Evolutionary conservation across 2,113 vertebrate genomes (phyloP).

Genomic region (Crotalus horridus): DNA sequence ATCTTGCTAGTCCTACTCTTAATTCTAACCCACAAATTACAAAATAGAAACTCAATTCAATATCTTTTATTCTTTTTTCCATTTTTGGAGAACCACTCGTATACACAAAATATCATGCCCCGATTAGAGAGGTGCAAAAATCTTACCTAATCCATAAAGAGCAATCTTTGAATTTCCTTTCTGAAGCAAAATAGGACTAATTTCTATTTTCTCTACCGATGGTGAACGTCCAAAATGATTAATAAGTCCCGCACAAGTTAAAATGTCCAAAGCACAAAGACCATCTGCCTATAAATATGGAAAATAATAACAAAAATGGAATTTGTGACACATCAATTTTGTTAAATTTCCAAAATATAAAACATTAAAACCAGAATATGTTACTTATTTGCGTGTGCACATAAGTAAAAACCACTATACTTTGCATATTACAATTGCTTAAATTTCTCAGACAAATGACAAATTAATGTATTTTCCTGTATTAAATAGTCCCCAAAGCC

Average conservation of each 20-base stretch:
- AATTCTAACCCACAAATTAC: neutral
- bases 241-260: constrained; percentile 89
- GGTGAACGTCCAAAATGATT: constrained; percentile 93
- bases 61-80: neutral
- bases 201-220: constrained; percentile 91
- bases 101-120: neutral
- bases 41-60: neutral
- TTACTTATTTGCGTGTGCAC: neutral
- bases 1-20: neutral
- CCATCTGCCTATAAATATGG: constrained; percentile 80
- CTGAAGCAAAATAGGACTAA: constrained; percentile 89
- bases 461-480: neutral
- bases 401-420: neutral
- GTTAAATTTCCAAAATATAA: neutral
- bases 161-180: constrained; percentile 91
- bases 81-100: neutral
- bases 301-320: neutral
- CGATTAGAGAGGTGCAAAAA: constrained; percentile 1
- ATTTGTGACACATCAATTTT: neutral
- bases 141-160: constrained; percentile 91
- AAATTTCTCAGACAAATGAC: neutral
- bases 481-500: neutral
- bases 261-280: constrained; percentile 89
- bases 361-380: neutral
- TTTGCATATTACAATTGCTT: neutral